A percentile compares a stretch with the other conserved stretches of the same genome.
These are phyloP conservation scores for Saccostrea echinata DNA, from an alignment of 1,140 invertebrate genomes.

Conservation along the genomic window DNA sequence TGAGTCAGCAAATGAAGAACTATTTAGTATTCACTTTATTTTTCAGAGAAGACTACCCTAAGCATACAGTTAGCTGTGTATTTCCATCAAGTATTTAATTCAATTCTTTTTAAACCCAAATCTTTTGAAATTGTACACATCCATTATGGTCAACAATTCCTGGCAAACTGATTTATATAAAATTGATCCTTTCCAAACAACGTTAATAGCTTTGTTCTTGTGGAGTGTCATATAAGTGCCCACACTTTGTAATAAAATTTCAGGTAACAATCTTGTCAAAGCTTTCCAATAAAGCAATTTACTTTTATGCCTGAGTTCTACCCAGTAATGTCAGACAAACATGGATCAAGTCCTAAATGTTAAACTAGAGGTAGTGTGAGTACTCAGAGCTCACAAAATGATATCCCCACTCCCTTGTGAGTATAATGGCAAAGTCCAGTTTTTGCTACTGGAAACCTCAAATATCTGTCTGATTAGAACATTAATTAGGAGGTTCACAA, in stretches of 20 bases:
- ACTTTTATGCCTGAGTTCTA: background rate
- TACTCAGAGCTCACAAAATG: too few relatives aligned
- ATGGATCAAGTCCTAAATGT: too few relatives aligned
- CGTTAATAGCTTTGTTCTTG: background rate
- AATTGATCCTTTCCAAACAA: constrained; percentile 24
- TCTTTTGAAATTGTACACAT: background rate
- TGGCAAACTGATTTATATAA: background rate
- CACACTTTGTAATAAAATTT: constrained; percentile 16
- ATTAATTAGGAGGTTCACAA: too few relatives aligned
- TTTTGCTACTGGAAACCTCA: too few relatives aligned
- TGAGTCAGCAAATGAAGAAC: too few relatives aligned
- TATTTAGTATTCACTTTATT: too few relatives aligned
- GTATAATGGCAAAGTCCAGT: too few relatives aligned
- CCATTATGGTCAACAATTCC: background rate
- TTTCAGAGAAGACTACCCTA: too few relatives aligned
- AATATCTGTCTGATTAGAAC: too few relatives aligned
- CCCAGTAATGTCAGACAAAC: background rate
- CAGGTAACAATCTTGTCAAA: background rate
- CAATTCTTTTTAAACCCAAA: background rate
- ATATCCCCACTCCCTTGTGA: too few relatives aligned
- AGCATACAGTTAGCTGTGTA: background rate
- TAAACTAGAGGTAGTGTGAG: too few relatives aligned
- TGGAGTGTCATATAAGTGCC: background rate
- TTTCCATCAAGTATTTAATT: background rate
- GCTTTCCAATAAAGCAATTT: background rate